Evolutionary conservation across 37 sponge, comb jelly and placozoan species (phyloP), one percentile per base, ranked within the genome.

Genomic region (Tethya wilhelma): DNA sequence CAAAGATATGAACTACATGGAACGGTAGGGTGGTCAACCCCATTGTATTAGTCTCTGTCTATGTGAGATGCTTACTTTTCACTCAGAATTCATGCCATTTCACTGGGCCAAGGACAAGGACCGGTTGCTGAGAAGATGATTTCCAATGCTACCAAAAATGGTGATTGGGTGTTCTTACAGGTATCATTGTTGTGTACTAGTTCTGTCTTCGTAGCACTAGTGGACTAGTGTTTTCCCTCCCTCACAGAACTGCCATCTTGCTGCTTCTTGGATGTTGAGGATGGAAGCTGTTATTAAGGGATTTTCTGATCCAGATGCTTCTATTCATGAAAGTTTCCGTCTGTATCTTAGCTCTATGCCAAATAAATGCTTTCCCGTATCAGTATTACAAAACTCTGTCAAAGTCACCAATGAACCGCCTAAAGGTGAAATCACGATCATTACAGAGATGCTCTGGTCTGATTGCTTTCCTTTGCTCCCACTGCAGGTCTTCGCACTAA

Each of bases 381-480:
- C 84, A 22, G 97, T 99, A 2, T 85, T 99, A 38, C 99, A 99
- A 81, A 96, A 99, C 66, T 90, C 94, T 5, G 94, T 96, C 65
- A 99, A 99, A 81, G 99, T 99, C 68, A 98, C 99, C 66, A 98
- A 96, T 46, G 99, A 98, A 68, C 99, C 97, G 8, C 99, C 99
- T 17, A 96, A 94, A 77, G 99, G 95, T 94, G 11, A 43, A 45
- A 6, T 4, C 2, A 8, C 22, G 1, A 49, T 49, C 14, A 14
- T 49, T 19, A 19, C 14, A 19, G 53, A 14, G 53, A 49, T 19
- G 53, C 53, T 19, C 53, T 49, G 9, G 14, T 9, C 53, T 49
- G n/a, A n/a, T n/a, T n/a, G n/a, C n/a, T n/a, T n/a, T n/a, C n/a
- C n/a, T n/a, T n/a, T n/a, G n/a, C n/a, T n/a, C n/a, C n/a, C n/a